Conservation (phyloP, 1,140 invertebrate genomes). For the Calosoma granatense region DNA sequence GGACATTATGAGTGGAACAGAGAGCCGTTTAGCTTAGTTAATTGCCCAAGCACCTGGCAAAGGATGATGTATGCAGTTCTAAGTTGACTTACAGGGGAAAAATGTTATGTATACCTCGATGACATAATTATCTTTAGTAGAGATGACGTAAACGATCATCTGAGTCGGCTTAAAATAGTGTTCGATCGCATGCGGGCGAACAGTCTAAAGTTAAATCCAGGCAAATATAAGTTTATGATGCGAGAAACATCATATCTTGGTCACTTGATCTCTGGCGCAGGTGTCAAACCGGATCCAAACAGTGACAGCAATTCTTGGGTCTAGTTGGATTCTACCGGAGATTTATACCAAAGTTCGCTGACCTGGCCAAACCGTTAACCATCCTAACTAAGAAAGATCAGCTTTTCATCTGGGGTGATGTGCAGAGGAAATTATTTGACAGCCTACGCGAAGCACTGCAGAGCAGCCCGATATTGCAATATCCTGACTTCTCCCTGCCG, state of each 20-base stretch:
- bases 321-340: too few species aligned
- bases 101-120: constrained; percentile 18
- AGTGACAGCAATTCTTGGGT: too few species aligned
- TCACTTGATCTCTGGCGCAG: constrained; percentile 21
- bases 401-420: too few species aligned
- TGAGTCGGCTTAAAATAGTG: constrained; percentile 15
- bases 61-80: constrained; percentile 18
- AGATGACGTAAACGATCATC: constrained; percentile 20
- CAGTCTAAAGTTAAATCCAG: constrained; percentile 21
- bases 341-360: too few species aligned
- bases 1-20: constrained; percentile 26
- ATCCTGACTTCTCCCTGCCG: too few species aligned
- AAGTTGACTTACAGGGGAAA: constrained; percentile 9
- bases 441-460: too few species aligned
- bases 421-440: too few species aligned
- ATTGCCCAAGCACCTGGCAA: constrained; percentile 5
- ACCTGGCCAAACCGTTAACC: too few species aligned
- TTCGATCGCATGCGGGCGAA: constrained; percentile 15
- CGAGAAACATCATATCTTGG: constrained; percentile 25
- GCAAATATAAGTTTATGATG: constrained; percentile 27
- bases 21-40: constrained; percentile 23
- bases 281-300: constrained; percentile 21
- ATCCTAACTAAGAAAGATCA: too few species aligned
- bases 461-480: too few species aligned
- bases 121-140: constrained; percentile 18